These are phyloP conservation scores for Lasioglossum lativentre DNA, from an alignment of 2,888 invertebrate species.

Conservation along the genomic window DNA sequence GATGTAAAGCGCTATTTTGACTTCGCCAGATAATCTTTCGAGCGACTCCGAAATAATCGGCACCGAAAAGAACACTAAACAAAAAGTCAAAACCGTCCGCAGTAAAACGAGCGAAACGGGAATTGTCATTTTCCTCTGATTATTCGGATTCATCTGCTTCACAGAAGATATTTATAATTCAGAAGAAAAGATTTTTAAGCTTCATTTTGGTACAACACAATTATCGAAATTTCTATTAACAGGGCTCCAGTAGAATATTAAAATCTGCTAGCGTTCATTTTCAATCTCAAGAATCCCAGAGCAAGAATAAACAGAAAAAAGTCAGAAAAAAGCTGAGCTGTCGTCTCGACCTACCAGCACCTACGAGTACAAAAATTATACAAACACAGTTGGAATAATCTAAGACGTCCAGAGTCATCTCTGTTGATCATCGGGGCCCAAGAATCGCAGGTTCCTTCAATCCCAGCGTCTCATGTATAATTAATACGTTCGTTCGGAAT, in stretches of 20 bases:
- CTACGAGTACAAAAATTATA: not conserved
- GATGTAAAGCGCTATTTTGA: too few relatives aligned
- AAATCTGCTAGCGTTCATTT: too few relatives aligned
- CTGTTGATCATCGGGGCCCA: not conserved
- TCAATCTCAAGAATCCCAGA: not conserved
- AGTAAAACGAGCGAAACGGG: too few relatives aligned
- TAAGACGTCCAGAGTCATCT: not conserved
- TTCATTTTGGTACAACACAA: not conserved
- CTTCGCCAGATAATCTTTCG: too few relatives aligned
- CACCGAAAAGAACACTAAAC: too few relatives aligned
- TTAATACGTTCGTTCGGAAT: slow-evolving; percentile 45
- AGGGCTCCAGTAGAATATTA: too few relatives aligned
- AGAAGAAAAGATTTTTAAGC: not conserved
- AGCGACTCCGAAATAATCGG: too few relatives aligned
- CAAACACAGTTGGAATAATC: not conserved
- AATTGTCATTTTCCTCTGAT: too few relatives aligned
- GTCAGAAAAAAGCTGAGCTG: not conserved
- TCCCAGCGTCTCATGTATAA: slow-evolving; percentile 32
- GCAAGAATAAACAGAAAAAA: not conserved
- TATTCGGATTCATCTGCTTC: too few relatives aligned
- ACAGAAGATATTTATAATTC: too few relatives aligned
- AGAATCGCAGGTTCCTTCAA: slow-evolving; percentile 1
- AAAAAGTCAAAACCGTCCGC: too few relatives aligned
- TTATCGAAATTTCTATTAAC: not conserved
- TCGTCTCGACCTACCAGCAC: not conserved